Conservation (phyloP, 1,140 invertebrate species). For the Nebria ingens region DNA sequence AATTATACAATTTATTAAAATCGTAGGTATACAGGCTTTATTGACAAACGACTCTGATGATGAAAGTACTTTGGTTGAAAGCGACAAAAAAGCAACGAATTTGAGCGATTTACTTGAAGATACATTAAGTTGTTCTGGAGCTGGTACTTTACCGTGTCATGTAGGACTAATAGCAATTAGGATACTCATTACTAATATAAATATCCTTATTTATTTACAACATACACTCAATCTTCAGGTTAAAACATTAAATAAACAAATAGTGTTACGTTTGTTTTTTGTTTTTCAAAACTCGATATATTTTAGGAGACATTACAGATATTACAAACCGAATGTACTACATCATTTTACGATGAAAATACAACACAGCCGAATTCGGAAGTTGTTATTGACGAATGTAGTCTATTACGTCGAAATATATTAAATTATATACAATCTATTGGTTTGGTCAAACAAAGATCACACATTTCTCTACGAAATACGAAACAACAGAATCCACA, state of each 20-base stretch:
- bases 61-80: constrained; percentile 13
- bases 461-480: not conserved
- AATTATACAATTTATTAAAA: no score
- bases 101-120: constrained; percentile 15
- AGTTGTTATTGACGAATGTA: constrained; percentile 15
- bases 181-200: constrained; percentile 16
- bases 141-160: constrained; percentile 5
- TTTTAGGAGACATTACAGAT: constrained; percentile 14
- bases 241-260: not conserved
- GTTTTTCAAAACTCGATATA: not conserved
- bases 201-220: constrained; percentile 15
- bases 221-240: constrained; percentile 15
- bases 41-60: constrained; percentile 7
- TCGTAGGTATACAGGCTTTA: not conserved
- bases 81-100: constrained; percentile 8
- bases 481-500: not conserved
- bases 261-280: not conserved
- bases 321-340: not conserved
- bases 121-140: constrained; percentile 10
- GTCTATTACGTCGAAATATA: constrained; percentile 15
- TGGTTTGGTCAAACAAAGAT: constrained; percentile 3
- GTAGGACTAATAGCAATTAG: constrained; percentile 15
- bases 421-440: constrained; percentile 11
- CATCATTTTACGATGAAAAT: not conserved
- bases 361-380: not conserved